Evolutionary conservation across 2,888 invertebrate genomes (phyloP).

Genomic region (Aphodius granarius): DNA sequence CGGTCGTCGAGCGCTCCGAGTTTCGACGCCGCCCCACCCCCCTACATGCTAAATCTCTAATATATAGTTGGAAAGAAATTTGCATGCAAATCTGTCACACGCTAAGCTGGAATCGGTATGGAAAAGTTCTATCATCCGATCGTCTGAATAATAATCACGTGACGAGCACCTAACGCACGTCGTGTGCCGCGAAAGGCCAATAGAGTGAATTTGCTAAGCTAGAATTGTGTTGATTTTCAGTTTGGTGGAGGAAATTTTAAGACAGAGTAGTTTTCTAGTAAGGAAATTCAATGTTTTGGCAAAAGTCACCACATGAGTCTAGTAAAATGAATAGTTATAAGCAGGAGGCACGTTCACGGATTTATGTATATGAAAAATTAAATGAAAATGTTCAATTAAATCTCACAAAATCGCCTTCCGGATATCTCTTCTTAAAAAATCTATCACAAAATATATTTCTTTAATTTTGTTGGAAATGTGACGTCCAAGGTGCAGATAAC

Average conservation of each 20-base stretch:
- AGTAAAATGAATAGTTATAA: too few species aligned
- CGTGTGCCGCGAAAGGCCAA: not conserved
- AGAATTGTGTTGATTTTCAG: not conserved
- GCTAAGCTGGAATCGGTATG: conserved; percentile 51
- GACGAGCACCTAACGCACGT: conserved; percentile 32
- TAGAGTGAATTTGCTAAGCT: not conserved
- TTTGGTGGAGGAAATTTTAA: not conserved
- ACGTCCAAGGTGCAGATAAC: too few species aligned
- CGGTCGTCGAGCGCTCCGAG: not conserved
- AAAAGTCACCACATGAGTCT: too few species aligned
- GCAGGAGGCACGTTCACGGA: too few species aligned
- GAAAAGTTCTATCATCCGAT: conserved; percentile 52
- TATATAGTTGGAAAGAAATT: conserved; percentile 52
- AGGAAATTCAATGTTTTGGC: too few species aligned
- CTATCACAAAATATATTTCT: too few species aligned
- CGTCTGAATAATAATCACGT: conserved; percentile 52
- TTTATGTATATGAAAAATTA: too few species aligned
- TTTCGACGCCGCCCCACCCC: conserved; percentile 18
- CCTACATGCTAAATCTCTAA: conserved; percentile 50
- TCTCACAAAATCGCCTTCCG: too few species aligned
- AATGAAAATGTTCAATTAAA: too few species aligned
- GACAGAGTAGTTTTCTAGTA: too few species aligned
- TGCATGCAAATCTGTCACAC: conserved; percentile 54
- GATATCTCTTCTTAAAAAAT: too few species aligned
- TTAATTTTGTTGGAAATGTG: too few species aligned